phyloP scores from a whole-genome alignment of 2,113 vertebrate genomes.

The Cynoglossus semilaevis region DNA sequence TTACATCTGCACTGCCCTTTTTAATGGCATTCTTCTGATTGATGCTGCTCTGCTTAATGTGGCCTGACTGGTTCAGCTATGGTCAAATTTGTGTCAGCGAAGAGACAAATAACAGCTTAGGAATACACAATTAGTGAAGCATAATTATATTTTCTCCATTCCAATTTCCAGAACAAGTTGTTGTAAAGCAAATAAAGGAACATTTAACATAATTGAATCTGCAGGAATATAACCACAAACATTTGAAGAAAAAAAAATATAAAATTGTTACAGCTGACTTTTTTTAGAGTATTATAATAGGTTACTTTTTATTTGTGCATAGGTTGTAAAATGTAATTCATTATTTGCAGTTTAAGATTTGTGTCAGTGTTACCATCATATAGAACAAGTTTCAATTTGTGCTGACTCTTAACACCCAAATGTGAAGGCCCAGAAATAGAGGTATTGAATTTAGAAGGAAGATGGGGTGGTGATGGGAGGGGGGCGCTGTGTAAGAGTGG shows the following conservation, averaged over 20 bases:
- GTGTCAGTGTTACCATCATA: slow-evolving; percentile 25
- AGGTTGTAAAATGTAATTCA: background rate
- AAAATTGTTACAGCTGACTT: too few relatives aligned
- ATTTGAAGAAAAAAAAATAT: too few relatives aligned
- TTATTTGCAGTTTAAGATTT: slow-evolving; percentile 10
- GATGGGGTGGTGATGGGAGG: slow-evolving; percentile 54
- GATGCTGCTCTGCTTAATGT: slow-evolving; percentile 22
- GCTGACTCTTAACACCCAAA: slow-evolving; percentile 65
- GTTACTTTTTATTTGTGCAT: background rate
- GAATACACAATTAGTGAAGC: slow-evolving; percentile 9
- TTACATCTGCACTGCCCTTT: slow-evolving; percentile 20
- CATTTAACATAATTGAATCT: slow-evolving; percentile 4
- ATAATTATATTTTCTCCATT: slow-evolving; percentile 26
- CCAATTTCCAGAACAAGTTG: slow-evolving; percentile 3
- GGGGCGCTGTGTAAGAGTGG: slow-evolving; percentile 44
- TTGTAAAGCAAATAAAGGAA: slow-evolving; percentile 1
- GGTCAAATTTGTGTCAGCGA: slow-evolving; percentile 28
- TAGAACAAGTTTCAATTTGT: slow-evolving; percentile 54
- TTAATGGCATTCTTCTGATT: slow-evolving; percentile 39
- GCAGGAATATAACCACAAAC: too few relatives aligned
- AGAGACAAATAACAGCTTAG: slow-evolving; percentile 28
- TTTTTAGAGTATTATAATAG: too few relatives aligned
- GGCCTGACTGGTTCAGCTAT: background rate
- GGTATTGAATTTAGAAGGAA: slow-evolving; percentile 76
- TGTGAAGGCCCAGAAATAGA: slow-evolving; percentile 74